These are phyloP conservation scores for Hippocampus abdominalis DNA, from an alignment of 2,113 vertebrate genomes.

Conservation along the genomic window DNA sequence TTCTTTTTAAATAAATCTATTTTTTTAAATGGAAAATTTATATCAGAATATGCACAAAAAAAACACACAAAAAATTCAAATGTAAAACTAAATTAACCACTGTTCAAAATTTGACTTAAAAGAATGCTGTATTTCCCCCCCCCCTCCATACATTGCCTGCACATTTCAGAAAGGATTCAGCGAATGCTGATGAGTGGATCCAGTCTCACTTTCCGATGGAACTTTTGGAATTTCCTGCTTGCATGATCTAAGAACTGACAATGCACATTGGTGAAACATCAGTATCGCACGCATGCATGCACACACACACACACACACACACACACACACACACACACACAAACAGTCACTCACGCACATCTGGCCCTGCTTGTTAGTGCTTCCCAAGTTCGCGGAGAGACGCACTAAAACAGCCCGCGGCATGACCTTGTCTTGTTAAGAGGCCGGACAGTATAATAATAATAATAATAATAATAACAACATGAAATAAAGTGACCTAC, in stretches of 20 bases:
- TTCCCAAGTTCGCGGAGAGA: slow-evolving; percentile 13
- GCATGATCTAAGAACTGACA: background rate
- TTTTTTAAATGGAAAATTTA: too few species aligned
- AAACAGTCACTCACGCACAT: slow-evolving; percentile 24
- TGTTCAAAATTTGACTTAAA: background rate
- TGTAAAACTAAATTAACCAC: background rate
- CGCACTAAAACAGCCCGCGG: slow-evolving; percentile 43
- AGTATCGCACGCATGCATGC: background rate
- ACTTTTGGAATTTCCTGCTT: background rate
- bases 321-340: slow-evolving; percentile 8
- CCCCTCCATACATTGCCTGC: background rate
- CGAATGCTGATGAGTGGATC: background rate
- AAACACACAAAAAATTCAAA: background rate
- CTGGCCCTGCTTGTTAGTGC: slow-evolving; percentile 44
- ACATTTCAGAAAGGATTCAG: background rate
- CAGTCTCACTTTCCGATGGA: background rate
- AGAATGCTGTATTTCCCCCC: background rate
- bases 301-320: slow-evolving; percentile 3
- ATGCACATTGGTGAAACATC: background rate
- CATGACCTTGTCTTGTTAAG: slow-evolving; percentile 59
- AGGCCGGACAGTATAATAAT: slow-evolving; percentile 3
- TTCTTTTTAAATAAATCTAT: too few species aligned
- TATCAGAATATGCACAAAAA: too few species aligned
- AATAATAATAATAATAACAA: background rate
- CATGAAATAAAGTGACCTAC: slow-evolving; percentile 41